Evolutionary conservation across 2,113 vertebrate genomes (phyloP).

Genomic region (Lampris megalopsis): DNA sequence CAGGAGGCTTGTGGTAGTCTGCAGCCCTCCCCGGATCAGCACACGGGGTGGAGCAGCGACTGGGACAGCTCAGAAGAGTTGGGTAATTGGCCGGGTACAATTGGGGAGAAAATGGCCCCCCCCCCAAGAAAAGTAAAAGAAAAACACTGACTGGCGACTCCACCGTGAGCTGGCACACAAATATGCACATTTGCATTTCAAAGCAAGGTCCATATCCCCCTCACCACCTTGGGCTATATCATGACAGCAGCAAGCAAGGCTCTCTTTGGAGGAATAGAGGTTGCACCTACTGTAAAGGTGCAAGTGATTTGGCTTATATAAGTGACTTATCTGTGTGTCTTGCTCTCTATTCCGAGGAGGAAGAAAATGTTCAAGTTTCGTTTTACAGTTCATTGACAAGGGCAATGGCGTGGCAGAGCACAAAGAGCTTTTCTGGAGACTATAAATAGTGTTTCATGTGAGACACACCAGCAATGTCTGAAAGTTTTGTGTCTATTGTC

Average conservation of each 20-base stretch:
- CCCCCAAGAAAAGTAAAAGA: too few species aligned
- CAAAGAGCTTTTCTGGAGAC: slow-evolving; percentile 49
- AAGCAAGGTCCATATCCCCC: slow-evolving; percentile 55
- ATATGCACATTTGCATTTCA: slow-evolving; percentile 71
- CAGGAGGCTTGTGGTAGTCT: too few species aligned
- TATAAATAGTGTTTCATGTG: slow-evolving; percentile 74
- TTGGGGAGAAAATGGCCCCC: too few species aligned
- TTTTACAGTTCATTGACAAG: slow-evolving; percentile 33
- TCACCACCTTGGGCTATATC: slow-evolving; percentile 34
- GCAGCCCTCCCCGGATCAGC: too few species aligned
- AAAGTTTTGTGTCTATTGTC: slow-evolving; percentile 37
- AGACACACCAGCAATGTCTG: slow-evolving; percentile 42
- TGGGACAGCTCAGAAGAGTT: too few species aligned
- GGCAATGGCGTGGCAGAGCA: slow-evolving; percentile 28
- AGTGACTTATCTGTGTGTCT: slow-evolving; percentile 40
- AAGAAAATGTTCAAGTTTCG: slow-evolving; percentile 44
- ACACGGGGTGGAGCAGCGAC: too few species aligned
- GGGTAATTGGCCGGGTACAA: too few species aligned
- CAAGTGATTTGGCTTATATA: slow-evolving; percentile 62
- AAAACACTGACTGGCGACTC: slow-evolving; percentile 19
- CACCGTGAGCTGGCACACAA: slow-evolving; percentile 17
- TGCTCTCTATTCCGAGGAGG: slow-evolving; percentile 31
- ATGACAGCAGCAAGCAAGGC: slow-evolving; percentile 3
- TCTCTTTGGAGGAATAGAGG: slow-evolving; percentile 12
- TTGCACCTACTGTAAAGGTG: slow-evolving; percentile 50